These are phyloP conservation scores for Lasioglossum zephyrum DNA, from an alignment of 2,888 invertebrate genomes.

Conservation along the genomic window DNA sequence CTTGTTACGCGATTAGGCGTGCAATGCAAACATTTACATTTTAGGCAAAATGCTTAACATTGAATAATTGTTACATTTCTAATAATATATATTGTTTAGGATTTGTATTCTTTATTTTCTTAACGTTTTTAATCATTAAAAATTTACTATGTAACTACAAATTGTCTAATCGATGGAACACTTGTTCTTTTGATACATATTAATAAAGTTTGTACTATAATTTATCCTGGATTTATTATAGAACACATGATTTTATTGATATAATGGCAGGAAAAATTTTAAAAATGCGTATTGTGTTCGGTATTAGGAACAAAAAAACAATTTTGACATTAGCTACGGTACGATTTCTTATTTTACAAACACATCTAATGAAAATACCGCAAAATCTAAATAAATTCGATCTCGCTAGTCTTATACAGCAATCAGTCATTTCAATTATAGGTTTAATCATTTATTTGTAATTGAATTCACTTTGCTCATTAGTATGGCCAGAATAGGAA, in stretches of 20 bases:
- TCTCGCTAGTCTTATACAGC: not conserved
- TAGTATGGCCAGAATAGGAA: constrained; percentile 1
- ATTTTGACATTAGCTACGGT: not conserved
- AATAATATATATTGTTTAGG: not conserved
- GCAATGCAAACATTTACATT: not conserved
- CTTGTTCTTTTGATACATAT: not conserved
- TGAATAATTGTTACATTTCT: not conserved
- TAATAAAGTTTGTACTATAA: not conserved
- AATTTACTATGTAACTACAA: not conserved
- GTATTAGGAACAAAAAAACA: not conserved
- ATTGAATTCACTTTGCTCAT: not conserved
- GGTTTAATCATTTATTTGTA: not conserved
- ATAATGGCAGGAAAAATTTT: not conserved
- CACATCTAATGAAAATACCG: not conserved
- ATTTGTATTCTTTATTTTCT: not conserved
- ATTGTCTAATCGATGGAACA: not conserved
- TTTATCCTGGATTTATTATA: not conserved
- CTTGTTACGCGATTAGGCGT: not conserved
- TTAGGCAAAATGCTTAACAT: not conserved
- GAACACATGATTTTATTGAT: not conserved
- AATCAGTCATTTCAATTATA: not conserved
- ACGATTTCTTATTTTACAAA: not conserved
- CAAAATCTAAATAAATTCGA: not conserved
- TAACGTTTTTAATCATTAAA: not conserved
- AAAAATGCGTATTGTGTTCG: not conserved